Evolutionary conservation across 2,797 vertebrate species (phyloP), one percentile per base, ranked within the genome.

Genomic region (Ciconia nigra): DNA sequence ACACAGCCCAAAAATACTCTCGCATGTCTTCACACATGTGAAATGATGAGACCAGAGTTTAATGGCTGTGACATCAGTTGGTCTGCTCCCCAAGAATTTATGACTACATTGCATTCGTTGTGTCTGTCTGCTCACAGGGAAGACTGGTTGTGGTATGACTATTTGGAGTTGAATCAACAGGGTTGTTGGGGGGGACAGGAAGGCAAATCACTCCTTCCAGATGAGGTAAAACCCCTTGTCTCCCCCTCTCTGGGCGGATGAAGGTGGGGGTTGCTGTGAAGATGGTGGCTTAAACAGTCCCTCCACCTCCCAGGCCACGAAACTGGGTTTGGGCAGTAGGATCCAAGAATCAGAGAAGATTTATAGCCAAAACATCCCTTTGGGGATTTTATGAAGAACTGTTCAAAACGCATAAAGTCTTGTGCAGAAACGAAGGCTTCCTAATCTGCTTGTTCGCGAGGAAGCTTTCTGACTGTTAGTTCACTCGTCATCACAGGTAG

Each of bases 51-150:
- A 11, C 41, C 22, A 13, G 9, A 1, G 4, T 81, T 83, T 52
- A 77, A 18, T 20, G n/a, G 8, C 67, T 57, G 24, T 63, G 61
- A 65, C 19, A 47, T 1, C 4, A 37, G 16, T 42, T 44, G 76
- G 22, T 90, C 39, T 62, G 39, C 42, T 81, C 37, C 17, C 33
- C 14, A 10, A 17, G 41, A 61, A n/a, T 51, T 72, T 39, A 3
- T 10, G 16, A 33, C 51, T 63, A 2, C 0, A 0, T 52, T 57
- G 26, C 10, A 4, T 69, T 90, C 1, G 4, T 52, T 46, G 18
- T 6, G 2, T 90, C 42, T 69, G 29, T 55, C 47, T 41, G 58
- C n/a, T 54, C 39, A 49, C 1, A 5, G 29, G 57, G 79, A 62
- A 25, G n/a, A 9, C 9, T 52, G n/a, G 31, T 28, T 44, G 26